Conservation (phyloP, 2,113 vertebrate genomes). For the Cricetomys ansorgei region DNA sequence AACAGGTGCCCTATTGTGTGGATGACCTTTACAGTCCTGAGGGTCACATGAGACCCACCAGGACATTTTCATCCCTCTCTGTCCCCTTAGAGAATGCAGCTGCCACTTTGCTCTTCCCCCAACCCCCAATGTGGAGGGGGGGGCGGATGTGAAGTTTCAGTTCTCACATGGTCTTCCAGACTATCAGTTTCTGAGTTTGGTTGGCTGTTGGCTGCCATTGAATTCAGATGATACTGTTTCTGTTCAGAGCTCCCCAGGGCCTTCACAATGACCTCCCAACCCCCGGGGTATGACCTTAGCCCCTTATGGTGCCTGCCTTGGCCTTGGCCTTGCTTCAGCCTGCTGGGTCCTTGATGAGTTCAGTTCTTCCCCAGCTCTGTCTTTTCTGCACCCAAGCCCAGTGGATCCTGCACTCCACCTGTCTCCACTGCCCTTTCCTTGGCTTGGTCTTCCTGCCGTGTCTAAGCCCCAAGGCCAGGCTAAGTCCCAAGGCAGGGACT, state of each 20-base stretch:
- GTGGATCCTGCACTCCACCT: not conserved
- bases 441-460: not conserved
- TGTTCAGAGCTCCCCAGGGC: not conserved
- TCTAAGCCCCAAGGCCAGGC: not conserved
- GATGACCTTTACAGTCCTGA: not conserved
- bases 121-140: too few species aligned
- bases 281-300: too few species aligned
- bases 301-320: not conserved
- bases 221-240: not conserved
- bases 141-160: not conserved
- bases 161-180: too few species aligned
- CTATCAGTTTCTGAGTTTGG: not conserved
- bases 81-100: not conserved
- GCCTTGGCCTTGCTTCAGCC: not conserved
- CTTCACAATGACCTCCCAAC: not conserved
- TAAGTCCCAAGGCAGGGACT: not conserved
- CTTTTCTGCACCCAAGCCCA: not conserved
- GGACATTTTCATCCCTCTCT: not conserved
- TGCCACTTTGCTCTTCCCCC: not conserved
- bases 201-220: not conserved
- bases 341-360: not conserved
- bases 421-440: fast-evolving
- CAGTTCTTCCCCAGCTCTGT: not conserved
- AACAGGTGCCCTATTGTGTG: fast-evolving
- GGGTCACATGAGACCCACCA: not conserved